Evolutionary conservation across 2,888 invertebrate species (phyloP), one percentile per base, ranked within the genome.

Genomic region (Stomorhina lunata): DNA sequence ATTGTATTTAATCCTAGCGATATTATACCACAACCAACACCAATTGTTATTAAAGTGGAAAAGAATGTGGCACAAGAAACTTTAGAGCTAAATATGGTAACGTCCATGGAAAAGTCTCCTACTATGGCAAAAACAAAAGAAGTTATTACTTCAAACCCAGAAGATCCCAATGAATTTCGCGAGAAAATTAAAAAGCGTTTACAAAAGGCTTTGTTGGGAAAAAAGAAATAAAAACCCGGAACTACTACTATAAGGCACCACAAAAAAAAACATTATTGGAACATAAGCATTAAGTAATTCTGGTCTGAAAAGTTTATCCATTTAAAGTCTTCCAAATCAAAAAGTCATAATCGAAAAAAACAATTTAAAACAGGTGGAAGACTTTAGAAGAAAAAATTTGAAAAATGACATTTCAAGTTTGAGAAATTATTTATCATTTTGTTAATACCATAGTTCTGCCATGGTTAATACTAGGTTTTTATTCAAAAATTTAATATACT

Each of bases 131-230:
- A 22, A n/a, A 27, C 71, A 0, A 85, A 83, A 43, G 78, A 81
- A 10, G 65, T 85, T 12, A n/a, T n/a, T n/a, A 48, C 68, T 5
- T 15, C 66, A n/a, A 15, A 50, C 20, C 20, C 66, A 1, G 77
- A 77, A 29, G 86, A 87, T 63, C 84, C 88, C 2, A 87, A 89
- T 71, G 90, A 89, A 83, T 89, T 91, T 55, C 89, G 90, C 2
- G 90, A 90, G 55, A 89, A 89, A 85, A 91, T 91, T 25, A 90
- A 90, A 83, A 88, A 88, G 50, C 88, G 91, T 4, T 84, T 91
- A 4, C 90, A 91, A 68, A 88, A 86, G 63, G 90, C 90, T 9
- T 82, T 90, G 10, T 85, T 90, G 43, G 89, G 88, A 66, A 90
- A 89, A 80, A 89, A 88, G 78, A 89, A 89, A 84, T 87, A 86